Evolutionary conservation across 1,140 invertebrate genomes (phyloP), one percentile per base, ranked within the genome.

Genomic region (Leptoteleia sp.): DNA sequence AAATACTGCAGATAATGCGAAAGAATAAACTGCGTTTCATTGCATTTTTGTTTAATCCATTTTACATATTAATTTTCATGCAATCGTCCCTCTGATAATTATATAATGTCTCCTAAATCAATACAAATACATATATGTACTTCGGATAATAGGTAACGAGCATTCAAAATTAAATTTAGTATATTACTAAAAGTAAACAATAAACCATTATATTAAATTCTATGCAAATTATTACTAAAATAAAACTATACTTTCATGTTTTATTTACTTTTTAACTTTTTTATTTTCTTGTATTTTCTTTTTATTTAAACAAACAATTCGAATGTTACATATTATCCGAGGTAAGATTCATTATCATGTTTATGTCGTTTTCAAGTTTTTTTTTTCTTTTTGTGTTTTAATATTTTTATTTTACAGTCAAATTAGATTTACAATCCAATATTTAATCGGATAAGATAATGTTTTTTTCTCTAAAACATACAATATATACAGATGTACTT

Each of bases 81-180:
- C 27, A 38, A 37, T 55, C 50, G 65, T 64, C 65, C 67, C 67
- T 71, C 52, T 65, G 75, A 68, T 75, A 57, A 70, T 68, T 40
- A 48, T 61, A 54, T 45, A 70, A 59, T 70, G 77, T 31, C 16
- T 71, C 45, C 33, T 52, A 79, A 79, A 75, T 75, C 57, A 54
- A 42, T 70, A 73, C 64, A 65, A 79, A 12, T 73, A 57, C 27
- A 8, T 55, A 67, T 38, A 29, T 19, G 13, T 65, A 79, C 67
- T 48, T 76, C 71, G 71, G 72, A 80, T 70, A 70, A 80, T 80
- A 76, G 54, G 65, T 76, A 80, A 61, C 42, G 12, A n/a, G 1
- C 17, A 17, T 40, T 52, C 0, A 16, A 48, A 61, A 52, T 37
- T 16, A 37, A 33, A 19, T 52, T 45, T 4, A 38, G 7, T 50